These are phyloP conservation scores for Spilosoma lubricipeda DNA, from an alignment of 2,888 invertebrate genomes.

Conservation along the genomic window DNA sequence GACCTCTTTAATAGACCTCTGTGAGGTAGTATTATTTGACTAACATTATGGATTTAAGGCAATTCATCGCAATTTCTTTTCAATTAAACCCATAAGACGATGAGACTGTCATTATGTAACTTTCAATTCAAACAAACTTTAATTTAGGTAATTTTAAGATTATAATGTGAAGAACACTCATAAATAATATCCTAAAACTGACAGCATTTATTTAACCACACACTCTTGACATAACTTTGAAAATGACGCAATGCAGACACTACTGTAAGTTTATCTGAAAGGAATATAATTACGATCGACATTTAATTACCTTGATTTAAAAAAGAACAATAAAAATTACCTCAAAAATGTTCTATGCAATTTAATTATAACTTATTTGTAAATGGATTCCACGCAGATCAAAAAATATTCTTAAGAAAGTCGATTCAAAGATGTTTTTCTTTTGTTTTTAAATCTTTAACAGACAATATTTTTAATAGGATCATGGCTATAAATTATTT, in stretches of 20 bases:
- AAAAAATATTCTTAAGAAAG: neutral
- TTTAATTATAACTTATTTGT: neutral
- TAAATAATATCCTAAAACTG: too few species aligned
- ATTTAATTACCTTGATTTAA: neutral
- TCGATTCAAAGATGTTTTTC: neutral
- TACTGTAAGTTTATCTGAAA: neutral
- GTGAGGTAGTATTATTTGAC: neutral
- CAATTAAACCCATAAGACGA: neutral
- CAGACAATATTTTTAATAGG: too few species aligned
- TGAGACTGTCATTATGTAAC: neutral
- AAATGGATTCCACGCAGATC: neutral
- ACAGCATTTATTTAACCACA: neutral
- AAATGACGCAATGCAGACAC: too few species aligned
- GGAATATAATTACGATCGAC: neutral
- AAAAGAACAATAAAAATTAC: neutral
- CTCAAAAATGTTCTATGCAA: neutral
- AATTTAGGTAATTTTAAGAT: too few species aligned
- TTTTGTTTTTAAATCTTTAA: too few species aligned
- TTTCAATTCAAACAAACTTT: neutral
- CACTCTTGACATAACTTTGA: neutral
- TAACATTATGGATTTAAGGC: neutral
- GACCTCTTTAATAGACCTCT: neutral
- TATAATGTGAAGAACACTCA: too few species aligned
- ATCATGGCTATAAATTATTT: too few species aligned
- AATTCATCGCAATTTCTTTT: neutral